Base-by-base conservation (phyloP, 2,888 invertebrate genomes). In the Frankliniella intonsa region DNA sequence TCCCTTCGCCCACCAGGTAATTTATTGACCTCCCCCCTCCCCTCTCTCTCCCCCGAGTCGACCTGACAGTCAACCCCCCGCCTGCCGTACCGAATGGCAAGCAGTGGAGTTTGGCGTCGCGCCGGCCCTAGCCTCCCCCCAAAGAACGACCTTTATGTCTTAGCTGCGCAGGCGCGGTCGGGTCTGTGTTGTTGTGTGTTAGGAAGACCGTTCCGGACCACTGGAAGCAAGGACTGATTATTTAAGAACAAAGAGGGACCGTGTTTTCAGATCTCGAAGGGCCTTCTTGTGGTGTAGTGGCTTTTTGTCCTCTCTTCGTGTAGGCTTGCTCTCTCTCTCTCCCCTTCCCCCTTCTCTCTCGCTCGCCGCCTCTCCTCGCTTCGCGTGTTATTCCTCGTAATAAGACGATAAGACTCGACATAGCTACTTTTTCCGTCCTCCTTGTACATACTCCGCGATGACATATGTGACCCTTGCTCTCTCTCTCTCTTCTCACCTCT, bases 181-280 rank as follows among this genome's bases (percentile, higher is more conserved):
- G 22, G 69, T 69, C 69, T 76, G 69, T 76, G 69, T 76, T 76
- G 69, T 76, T 76, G 22, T 76, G 69, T 76, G 22, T 76, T 76
- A 25, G 25, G 25, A 76, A 22, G 22, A 22, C 69, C 69, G 69
- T 76, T 76, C 69, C 55, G 12, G 69, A 76, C 69, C 69, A 22
- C 69, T 76, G 69, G 69, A 76, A 76, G 69, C 69, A 76, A 76
- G 69, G 69, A 76, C 69, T 76, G 69, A 76, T 76, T 22, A 76
- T 76, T 76, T 76, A 25, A 25, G 8, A 22, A 76, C n/a, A 76
- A 25, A 76, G 69, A 76, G 69, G 69, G 69, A 25, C 69, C 25
- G 69, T 76, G 69, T 76, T 76, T 76, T 76, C 22, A 76, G 69
- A 76, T 76, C 69, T 76, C 69, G 22, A 38, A 10, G 69, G 12